A percentile compares a stretch with the other conserved stretches of the same genome.
Evolutionary conservation across 2,888 invertebrate genomes (phyloP).

Genomic region (Osedax frankpressi): DNA sequence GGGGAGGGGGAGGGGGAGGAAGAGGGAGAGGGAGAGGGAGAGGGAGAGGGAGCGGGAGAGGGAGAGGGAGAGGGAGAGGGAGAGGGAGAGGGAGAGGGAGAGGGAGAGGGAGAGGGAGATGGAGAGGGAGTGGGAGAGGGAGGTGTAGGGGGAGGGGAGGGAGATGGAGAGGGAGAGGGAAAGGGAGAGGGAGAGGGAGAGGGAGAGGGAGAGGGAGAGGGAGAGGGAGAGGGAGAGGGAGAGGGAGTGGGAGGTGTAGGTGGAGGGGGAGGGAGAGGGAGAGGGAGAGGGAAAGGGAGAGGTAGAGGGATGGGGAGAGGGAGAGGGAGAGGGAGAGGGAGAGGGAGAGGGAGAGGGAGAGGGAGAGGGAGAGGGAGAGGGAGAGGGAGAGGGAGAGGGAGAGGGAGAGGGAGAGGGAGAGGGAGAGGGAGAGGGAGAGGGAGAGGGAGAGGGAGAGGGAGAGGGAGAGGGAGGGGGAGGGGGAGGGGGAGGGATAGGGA

Average conservation of each 20-base stretch:
- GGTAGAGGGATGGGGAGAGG: not conserved
- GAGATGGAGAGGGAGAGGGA: not conserved
- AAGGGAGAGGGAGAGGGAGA: not conserved
- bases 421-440: not conserved
- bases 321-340: not conserved
- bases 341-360: not conserved
- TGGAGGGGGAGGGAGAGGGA: not conserved
- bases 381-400: not conserved
- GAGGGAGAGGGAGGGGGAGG: not conserved
- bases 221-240: not conserved
- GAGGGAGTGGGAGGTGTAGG: not conserved
- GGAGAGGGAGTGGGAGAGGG: too few relatives aligned
- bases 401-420: not conserved
- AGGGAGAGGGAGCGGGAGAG: too few relatives aligned
- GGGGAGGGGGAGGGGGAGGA: too few relatives aligned
- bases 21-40: not conserved
- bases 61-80: not conserved
- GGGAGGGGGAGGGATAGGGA: not conserved
- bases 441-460: conserved; percentile 1
- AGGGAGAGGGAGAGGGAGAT: not conserved
- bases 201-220: not conserved
- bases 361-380: not conserved
- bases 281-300: not conserved
- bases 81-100: not conserved
- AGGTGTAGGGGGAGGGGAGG: too few relatives aligned